Conservation (phyloP, 2,797 vertebrate species). For the Luscinia megarhynchos region DNA sequence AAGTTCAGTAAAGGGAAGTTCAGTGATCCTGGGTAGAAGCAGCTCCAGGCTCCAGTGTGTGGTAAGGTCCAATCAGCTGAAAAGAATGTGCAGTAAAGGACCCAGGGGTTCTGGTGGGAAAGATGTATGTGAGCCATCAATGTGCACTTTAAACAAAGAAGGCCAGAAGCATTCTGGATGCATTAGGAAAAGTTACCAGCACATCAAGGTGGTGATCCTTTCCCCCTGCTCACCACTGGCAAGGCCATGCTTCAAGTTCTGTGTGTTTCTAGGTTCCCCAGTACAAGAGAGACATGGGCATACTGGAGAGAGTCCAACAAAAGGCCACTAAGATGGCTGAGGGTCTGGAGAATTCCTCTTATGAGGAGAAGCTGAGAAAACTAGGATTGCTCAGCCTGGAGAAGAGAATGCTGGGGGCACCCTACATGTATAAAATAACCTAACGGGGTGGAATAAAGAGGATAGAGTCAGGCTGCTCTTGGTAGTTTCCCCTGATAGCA, state of each 20-base stretch:
- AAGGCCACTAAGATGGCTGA: neutral
- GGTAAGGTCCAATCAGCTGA: neutral
- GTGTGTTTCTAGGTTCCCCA: neutral
- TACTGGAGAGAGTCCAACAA: neutral
- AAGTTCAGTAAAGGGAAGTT: neutral
- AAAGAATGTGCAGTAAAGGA: neutral
- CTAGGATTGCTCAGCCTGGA: neutral
- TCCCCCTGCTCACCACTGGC: rapidly evolving
- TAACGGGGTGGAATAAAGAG: neutral
- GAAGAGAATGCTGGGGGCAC: neutral
- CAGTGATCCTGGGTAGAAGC: neutral
- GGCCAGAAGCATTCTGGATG: neutral
- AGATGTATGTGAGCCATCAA: neutral
- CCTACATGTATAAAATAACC: neutral
- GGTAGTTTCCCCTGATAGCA: neutral
- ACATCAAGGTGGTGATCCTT: neutral
- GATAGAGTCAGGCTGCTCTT: neutral
- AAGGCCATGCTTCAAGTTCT: neutral
- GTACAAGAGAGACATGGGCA: neutral
- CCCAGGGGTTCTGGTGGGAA: rapidly evolving
- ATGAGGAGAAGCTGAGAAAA: neutral
- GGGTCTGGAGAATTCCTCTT: neutral
- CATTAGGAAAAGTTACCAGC: neutral
- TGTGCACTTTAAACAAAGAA: neutral
- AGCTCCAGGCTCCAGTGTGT: neutral